Evolutionary conservation across 2,797 vertebrate genomes (phyloP), one percentile per base, ranked within the genome.

Genomic region (Coregonus ussuriensis): DNA sequence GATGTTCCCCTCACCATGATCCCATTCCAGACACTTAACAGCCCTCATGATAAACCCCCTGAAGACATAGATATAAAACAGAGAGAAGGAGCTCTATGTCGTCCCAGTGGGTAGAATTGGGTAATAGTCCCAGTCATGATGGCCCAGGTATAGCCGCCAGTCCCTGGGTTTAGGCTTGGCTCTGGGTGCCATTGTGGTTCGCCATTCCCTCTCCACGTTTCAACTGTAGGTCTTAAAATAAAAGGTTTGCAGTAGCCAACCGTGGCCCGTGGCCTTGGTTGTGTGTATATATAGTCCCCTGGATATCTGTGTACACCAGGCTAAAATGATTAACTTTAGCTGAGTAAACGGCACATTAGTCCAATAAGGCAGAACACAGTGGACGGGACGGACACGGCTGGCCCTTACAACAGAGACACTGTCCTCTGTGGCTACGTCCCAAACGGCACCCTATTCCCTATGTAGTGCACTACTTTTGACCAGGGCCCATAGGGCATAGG

Each of bases 1-100:
- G 82, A 77, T 79, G 82, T 86, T 87, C 1, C 0, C n/a, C 86
- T 59, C 77, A 78, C 70, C 71, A 70, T 73, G 70, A 79, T 78
- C 68, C 74, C 3, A 21, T 47, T 78, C 73, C 71, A 25, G 25
- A 66, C 52, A 85, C 69, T 7, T 25, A 25, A n/a, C 0, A 13
- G 5, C 53, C 53, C 15, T 54, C 53, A 54, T 18, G 4, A 18
- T 54, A 13, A 54, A 18, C 13, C 53, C 53, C 14, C 53, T 54
- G 53, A 54, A 54, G 16, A 54, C 14, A 54, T 54, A 18, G 53
- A 54, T 14, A 1, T 54, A 54, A 54, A 54, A 54, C 53, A 16
- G 5, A n/a, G 54, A 65, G n/a, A 47, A 47, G 41, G 41, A 47
- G 9, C 2, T 47, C 2, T 3, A 11, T 11, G 41, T 47, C 11